Evolutionary conservation across 2,113 vertebrate genomes (phyloP).

Genomic region (Vireo altiloquus): DNA sequence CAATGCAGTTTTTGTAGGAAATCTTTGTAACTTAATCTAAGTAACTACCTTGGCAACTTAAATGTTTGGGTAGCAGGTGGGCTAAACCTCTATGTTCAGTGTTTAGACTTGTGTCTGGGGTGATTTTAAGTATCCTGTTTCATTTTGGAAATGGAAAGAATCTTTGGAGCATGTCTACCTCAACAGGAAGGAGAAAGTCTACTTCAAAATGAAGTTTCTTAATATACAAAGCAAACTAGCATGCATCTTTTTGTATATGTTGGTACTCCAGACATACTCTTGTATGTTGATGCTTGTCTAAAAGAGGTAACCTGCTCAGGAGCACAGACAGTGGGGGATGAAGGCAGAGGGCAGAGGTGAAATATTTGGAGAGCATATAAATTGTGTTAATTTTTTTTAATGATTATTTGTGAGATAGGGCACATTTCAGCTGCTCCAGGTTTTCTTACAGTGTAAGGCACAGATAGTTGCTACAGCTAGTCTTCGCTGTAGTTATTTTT

Average conservation of each 20-base stretch:
- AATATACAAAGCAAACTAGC: neutral
- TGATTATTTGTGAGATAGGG: neutral
- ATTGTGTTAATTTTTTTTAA: neutral
- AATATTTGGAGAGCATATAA: neutral
- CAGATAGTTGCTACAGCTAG: neutral
- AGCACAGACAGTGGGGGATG: neutral
- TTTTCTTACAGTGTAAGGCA: neutral
- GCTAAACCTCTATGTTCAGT: slow-evolving; percentile 9
- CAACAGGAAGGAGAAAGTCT: neutral
- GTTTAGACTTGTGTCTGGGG: slow-evolving; percentile 23
- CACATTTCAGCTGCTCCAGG: neutral
- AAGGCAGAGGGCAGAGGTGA: neutral
- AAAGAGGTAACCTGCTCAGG: neutral
- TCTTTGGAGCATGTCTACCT: slow-evolving; percentile 28
- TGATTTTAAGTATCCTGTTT: slow-evolving; percentile 38
- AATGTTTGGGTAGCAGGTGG: slow-evolving; percentile 43
- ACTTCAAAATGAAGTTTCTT: neutral
- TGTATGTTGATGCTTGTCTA: neutral
- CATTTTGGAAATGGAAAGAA: slow-evolving; percentile 37
- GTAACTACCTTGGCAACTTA: slow-evolving; percentile 12
- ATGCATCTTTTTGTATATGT: neutral
- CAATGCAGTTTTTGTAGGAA: neutral
- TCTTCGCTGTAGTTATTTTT: neutral
- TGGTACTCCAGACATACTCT: neutral
- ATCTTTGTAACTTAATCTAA: slow-evolving; percentile 28